Conservation (phyloP, 2,888 invertebrate species). For the Drosophila nr. medialis region DNA sequence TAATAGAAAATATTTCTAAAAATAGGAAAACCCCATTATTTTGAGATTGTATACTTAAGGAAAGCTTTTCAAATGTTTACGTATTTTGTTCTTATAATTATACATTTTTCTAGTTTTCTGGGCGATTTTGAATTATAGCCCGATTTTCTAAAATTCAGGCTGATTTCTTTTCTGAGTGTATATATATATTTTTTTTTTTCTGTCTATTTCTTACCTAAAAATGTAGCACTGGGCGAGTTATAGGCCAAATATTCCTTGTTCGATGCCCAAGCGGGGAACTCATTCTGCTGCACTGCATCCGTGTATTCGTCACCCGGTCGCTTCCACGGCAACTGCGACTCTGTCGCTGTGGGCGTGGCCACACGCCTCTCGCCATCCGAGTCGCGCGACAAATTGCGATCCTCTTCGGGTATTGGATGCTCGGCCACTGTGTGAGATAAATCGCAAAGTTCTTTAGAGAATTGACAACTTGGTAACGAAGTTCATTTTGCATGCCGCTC, state of each 20-base stretch:
- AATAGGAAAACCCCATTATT: not conserved
- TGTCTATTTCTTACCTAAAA: conserved; percentile 89
- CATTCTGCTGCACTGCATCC: conserved; percentile 91
- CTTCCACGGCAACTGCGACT: conserved; percentile 97
- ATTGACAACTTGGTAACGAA: not conserved
- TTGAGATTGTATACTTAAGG: not conserved
- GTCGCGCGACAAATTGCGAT: conserved; percentile 81
- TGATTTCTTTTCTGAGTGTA: not conserved
- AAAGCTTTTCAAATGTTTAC: not conserved
- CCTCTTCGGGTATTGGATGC: conserved; percentile 83
- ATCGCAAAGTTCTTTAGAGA: conserved; percentile 1
- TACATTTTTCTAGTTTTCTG: not conserved
- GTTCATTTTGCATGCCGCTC: conserved; percentile 35
- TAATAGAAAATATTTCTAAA: not conserved
- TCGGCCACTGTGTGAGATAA: conserved; percentile 78
- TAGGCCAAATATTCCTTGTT: conserved; percentile 97
- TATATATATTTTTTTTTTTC: not conserved
- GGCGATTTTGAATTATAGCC: too few relatives aligned
- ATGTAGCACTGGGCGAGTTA: conserved; percentile 95
- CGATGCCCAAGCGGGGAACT: conserved; percentile 97
- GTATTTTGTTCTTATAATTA: not conserved
- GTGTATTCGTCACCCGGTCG: conserved; percentile 90
- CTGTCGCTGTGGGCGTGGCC: conserved; percentile 94
- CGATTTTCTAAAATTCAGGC: not conserved
- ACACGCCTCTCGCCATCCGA: conserved; percentile 89